Evolutionary conservation across 2,797 vertebrate genomes (phyloP).

Genomic region (Rhinoraja longicauda): DNA sequence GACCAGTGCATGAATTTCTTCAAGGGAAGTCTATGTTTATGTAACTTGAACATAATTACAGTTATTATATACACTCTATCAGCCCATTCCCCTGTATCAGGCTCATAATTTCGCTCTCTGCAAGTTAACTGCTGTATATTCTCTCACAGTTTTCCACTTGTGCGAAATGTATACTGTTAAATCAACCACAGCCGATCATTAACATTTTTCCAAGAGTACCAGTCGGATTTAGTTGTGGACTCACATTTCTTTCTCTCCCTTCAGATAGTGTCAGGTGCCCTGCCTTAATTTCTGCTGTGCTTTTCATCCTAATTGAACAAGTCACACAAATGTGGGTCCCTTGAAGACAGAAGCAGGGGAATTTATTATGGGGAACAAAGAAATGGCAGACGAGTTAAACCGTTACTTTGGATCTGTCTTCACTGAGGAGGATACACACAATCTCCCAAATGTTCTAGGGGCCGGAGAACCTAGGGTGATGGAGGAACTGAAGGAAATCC

Average conservation of each 20-base stretch:
- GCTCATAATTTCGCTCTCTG: neutral
- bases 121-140: neutral
- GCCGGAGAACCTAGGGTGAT: no score
- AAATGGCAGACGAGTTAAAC: no score
- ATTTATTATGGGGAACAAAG: no score
- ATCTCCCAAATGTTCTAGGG: no score
- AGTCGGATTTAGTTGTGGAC: neutral
- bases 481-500: no score
- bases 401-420: no score
- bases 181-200: neutral
- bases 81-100: neutral
- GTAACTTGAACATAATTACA: slow-evolving; percentile 30
- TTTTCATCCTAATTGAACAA: neutral
- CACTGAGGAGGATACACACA: no score
- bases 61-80: slow-evolving; percentile 21
- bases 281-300: neutral
- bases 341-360: no score
- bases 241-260: neutral
- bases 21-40: slow-evolving; percentile 30
- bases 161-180: neutral
- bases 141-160: neutral
- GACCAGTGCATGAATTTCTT: slow-evolving; percentile 5
- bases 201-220: neutral
- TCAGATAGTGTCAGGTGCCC: neutral
- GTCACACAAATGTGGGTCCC: neutral